These are phyloP conservation scores for Drosophila imparisetae DNA, from an alignment of 2,888 invertebrate genomes.

Conservation along the genomic window DNA sequence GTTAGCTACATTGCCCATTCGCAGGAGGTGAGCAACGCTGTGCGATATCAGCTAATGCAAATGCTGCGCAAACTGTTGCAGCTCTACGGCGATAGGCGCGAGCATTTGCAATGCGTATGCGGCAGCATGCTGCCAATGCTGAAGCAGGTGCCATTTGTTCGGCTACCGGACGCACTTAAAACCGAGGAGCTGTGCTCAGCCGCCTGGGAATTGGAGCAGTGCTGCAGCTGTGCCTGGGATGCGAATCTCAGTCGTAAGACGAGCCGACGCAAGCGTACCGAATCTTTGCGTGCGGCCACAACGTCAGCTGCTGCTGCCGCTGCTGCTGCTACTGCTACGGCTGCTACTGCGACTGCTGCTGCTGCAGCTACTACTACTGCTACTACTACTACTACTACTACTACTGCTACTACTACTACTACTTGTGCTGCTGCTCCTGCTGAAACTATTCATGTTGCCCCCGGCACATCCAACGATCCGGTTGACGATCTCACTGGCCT, in stretches of 20 bases:
- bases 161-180: constrained; percentile 85
- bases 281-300: constrained; percentile 66
- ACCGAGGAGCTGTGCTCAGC: constrained; percentile 87
- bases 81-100: constrained; percentile 82
- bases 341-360: neutral
- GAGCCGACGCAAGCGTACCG: constrained; percentile 85
- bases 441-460: neutral
- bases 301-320: constrained; percentile 2
- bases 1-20: constrained; percentile 86
- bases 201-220: constrained; percentile 86
- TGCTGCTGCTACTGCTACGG: neutral
- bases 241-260: constrained; percentile 79
- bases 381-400: neutral
- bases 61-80: constrained; percentile 70
- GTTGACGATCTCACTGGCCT: constrained; percentile 1
- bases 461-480: neutral
- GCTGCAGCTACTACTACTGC: constrained; percentile 1
- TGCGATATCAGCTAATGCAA: constrained; percentile 63
- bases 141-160: constrained; percentile 55
- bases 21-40: constrained; percentile 64
- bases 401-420: neutral
- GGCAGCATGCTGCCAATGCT: constrained; percentile 83
- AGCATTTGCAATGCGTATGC: constrained; percentile 85
- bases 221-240: constrained; percentile 89
- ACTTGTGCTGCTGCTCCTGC: too few species aligned